These are phyloP conservation scores for Rhagonycha fulva DNA, from an alignment of 2,888 invertebrate species.

Conservation along the genomic window DNA sequence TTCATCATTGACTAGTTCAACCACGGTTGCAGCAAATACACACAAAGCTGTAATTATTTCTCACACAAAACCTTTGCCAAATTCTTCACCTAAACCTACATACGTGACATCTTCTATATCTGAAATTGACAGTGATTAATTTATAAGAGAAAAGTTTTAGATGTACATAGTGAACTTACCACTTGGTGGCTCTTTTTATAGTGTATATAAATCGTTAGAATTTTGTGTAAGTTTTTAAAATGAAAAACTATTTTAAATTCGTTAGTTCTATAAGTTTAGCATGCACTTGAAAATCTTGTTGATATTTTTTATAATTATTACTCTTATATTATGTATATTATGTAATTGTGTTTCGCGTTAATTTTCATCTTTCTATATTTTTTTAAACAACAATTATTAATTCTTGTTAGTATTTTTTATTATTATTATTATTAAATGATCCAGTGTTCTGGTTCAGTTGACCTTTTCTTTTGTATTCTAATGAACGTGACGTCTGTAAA, in stretches of 20 bases:
- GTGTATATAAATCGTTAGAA: neutral
- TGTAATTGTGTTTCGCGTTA: neutral
- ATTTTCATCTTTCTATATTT: neutral
- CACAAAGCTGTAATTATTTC: neutral
- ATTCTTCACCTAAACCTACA: neutral
- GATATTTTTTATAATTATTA: neutral
- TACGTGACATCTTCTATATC: neutral
- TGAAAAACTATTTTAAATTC: neutral
- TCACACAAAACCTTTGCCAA: neutral
- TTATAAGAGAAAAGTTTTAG: neutral
- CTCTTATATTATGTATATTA: neutral
- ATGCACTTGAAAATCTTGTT: neutral
- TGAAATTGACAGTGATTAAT: neutral
- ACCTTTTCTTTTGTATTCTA: neutral
- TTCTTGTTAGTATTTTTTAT: neutral
- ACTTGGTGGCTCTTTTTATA: neutral
- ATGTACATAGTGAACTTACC: neutral
- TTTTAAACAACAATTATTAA: neutral
- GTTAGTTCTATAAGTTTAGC: neutral
- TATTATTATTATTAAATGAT: neutral
- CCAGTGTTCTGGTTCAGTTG: neutral
- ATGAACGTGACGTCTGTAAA: neutral
- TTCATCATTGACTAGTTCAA: slow-evolving; percentile 3
- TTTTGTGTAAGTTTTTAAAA: neutral
- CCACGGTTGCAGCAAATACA: neutral